Percentiles rank a stretch among this genome's conserved stretches.
These are phyloP conservation scores for Microchirus variegatus DNA, from an alignment of 2,797 vertebrate species.

Conservation along the genomic window DNA sequence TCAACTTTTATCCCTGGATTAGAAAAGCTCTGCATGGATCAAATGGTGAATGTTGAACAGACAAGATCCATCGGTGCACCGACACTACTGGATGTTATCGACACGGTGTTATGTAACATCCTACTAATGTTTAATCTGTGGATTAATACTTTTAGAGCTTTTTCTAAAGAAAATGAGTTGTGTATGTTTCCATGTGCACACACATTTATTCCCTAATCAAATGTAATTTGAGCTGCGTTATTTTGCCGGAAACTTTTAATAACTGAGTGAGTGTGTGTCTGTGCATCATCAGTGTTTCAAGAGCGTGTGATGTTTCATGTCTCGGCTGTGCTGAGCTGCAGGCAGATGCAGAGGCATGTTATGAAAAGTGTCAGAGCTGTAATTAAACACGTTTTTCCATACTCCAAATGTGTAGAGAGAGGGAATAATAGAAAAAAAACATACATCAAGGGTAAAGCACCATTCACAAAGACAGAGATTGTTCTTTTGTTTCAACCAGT, in stretches of 20 bases:
- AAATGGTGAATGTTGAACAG: constrained; percentile 8
- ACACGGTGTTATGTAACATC: neutral
- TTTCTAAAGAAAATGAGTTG: neutral
- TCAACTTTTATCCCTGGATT: constrained; percentile 37
- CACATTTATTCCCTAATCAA: neutral
- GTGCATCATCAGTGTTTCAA: neutral
- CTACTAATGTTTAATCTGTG: neutral
- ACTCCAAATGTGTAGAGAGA: constrained; percentile 2
- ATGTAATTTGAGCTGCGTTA: constrained; percentile 2
- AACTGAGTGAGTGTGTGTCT: neutral
- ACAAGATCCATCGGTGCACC: constrained; percentile 1
- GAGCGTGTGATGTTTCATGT: constrained; percentile 18
- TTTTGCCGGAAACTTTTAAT: neutral
- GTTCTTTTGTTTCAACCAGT: too few species aligned
- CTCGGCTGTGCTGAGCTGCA: constrained; percentile 15
- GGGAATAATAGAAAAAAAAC: constrained; percentile 1
- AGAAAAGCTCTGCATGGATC: constrained; percentile 9
- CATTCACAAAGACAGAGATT: too few species aligned
- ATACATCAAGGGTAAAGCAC: neutral
- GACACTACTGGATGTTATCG: neutral
- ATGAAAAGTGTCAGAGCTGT: constrained; percentile 37
- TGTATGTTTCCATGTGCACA: neutral
- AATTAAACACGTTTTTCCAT: constrained; percentile 44
- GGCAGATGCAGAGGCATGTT: constrained; percentile 21
- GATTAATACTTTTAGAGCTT: neutral